phyloP scores from a whole-genome alignment of 2,888 invertebrate species.

The Zygogramma bicolorata region DNA sequence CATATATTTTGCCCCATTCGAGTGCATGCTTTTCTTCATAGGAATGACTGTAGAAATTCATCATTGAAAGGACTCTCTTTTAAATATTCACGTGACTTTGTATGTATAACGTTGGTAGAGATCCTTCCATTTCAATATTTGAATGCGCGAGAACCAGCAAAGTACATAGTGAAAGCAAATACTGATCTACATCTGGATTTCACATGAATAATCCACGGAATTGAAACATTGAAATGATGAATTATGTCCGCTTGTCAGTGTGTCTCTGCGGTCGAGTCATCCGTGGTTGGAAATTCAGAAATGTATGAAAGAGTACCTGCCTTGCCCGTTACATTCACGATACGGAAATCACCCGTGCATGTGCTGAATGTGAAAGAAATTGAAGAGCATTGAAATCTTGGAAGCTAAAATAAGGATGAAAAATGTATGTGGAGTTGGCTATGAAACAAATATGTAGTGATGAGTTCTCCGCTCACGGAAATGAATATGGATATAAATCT shows the following conservation, averaged over 20 bases:
- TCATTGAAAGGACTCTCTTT: too few relatives aligned
- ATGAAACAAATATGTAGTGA: too few relatives aligned
- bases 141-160: not conserved
- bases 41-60: too few relatives aligned
- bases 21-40: too few relatives aligned
- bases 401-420: not conserved
- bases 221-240: not conserved
- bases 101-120: too few relatives aligned
- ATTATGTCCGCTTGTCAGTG: not conserved
- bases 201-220: not conserved
- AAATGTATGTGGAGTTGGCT: too few relatives aligned
- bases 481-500: too few relatives aligned
- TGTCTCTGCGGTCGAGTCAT: not conserved
- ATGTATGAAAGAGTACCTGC: not conserved
- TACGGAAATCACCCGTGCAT: not conserved
- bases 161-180: not conserved
- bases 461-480: too few relatives aligned
- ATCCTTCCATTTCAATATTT: not conserved
- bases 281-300: not conserved
- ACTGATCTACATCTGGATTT: not conserved
- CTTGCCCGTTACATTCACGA: not conserved
- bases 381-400: not conserved
- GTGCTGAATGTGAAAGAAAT: not conserved
- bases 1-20: too few relatives aligned
- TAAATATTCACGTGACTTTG: too few relatives aligned